Base-by-base conservation (phyloP, 1,140 invertebrate species). In the Scylla paramamosain region DNA sequence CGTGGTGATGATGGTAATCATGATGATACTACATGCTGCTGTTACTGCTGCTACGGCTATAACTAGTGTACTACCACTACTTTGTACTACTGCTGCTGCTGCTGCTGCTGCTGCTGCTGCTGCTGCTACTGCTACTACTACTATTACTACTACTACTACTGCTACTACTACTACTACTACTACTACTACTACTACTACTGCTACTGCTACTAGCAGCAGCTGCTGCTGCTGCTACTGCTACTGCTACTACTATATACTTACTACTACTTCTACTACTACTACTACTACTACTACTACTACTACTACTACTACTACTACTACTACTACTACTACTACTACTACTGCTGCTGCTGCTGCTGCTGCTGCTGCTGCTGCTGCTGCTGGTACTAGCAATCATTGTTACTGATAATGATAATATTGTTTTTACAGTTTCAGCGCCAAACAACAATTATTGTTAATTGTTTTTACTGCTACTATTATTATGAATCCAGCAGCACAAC, bases 111-210 rank as follows among this genome's bases (percentile, higher is more conserved):
- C 67, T 77, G n/a, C 67, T 77, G n/a, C 67, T 77, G n/a, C 67
- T 77, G n/a, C 67, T 77, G n/a, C 67, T 77, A 77, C 67, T 77
- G n/a, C 67, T 77, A 77, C 67, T 77, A 77, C 67, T 77, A 77
- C 67, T 77, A 77, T 20, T 77, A 77, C 67, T 77, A 77, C 67
- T 77, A 77, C 67, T 77, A 77, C 67, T 77, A 77, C 67, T 77
- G n/a, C 67, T 77, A 77, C 67, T 77, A 77, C 67, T 77, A 77
- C 67, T 77, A 77, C 67, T 77, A 77, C 67, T 20, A 25, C 67
- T 77, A 77, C n/a, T 77, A 77, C 67, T 77, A 77, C n/a, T 77
- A 77, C 67, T 20, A 77, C 67, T 77, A 77, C 67, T 7, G 2
- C 67, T 77, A 77, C n/a, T 77, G n/a, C 67, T 77, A 67, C 20